Base-by-base conservation (phyloP, 2,797 vertebrate genomes). In the Zalophus californianus region DNA sequence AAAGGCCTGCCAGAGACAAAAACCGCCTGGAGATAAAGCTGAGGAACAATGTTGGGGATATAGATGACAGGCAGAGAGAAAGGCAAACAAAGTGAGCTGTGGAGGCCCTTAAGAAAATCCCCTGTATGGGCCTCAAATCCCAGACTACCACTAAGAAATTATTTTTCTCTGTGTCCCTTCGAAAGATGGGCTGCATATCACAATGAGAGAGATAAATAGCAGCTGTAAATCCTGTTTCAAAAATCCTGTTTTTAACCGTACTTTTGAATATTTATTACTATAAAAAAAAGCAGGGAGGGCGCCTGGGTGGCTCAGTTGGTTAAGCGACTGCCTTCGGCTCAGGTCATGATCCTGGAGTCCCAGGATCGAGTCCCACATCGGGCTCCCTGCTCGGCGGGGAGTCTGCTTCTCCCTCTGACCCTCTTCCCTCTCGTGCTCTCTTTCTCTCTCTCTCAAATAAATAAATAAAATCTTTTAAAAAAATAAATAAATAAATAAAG, bases 241-340 rank as follows among this genome's bases (percentile, higher is more conserved):
- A 91, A 80, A 77, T 77, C 32, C 5, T n/a, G 66, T 70, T 94
- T 92, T 86, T 60, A 77, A 64, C 15, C 83, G 80, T 60, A 20
- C 20, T 87, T 94, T 84, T 94, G n/a, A 83, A 60, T 86, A 86
- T 66, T 80, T 94, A 83, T n/a, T 86, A 86, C 62, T 79, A 21
- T 29, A 21, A 90, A 48, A 90, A 90, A 8, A 8, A 78, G 29
- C 32, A 73, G 18, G 27, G 8, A 44, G 35, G 35, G 35, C 35
- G 35, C 35, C 35, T 35, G 35, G 35, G 35, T 35, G 35, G 35
- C 35, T 35, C 35, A 35, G 35, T 35, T 35, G 35, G 35, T 35
- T 35, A 35, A 35, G 35, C 35, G 35, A 35, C 35, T 35, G 35
- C 35, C 35, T 35, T 35, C 35, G 35, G 35, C 35, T 35, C 35